Evolutionary conservation across 1,140 invertebrate species (phyloP).

Genomic region (Lasioglossum baleicum): DNA sequence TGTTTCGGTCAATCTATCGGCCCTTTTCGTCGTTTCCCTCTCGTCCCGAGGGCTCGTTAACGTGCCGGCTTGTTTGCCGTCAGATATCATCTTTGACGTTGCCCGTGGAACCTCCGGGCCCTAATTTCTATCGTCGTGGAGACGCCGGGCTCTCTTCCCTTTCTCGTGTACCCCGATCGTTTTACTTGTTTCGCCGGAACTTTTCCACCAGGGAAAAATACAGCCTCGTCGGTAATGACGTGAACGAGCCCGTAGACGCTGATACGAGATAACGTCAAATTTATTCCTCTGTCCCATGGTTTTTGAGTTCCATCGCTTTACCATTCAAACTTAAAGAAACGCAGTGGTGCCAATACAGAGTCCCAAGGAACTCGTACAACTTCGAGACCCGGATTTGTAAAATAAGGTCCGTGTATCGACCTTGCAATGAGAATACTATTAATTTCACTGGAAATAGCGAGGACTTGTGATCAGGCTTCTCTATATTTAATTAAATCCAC

Average conservation of each 20-base stretch:
- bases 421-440: too few species aligned
- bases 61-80: conserved; percentile 67
- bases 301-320: too few species aligned
- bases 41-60: conserved; percentile 61
- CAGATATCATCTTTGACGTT: conserved; percentile 64
- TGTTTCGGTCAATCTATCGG: conserved; percentile 37
- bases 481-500: too few species aligned
- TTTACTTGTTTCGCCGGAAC: background rate
- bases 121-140: conserved; percentile 53
- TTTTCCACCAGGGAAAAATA: background rate
- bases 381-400: too few species aligned
- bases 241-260: background rate
- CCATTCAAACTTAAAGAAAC: too few species aligned
- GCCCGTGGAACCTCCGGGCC: conserved; percentile 32
- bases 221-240: background rate
- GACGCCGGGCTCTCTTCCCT: background rate
- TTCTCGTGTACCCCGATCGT: background rate
- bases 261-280: background rate
- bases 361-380: too few species aligned
- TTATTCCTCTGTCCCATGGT: background rate
- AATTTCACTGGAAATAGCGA: too few species aligned
- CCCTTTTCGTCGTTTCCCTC: conserved; percentile 42
- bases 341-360: too few species aligned
- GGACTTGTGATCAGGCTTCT: too few species aligned
- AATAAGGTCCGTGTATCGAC: too few species aligned